Evolutionary conservation across 1,140 invertebrate genomes (phyloP).

Genomic region (Ectropis grisescens): DNA sequence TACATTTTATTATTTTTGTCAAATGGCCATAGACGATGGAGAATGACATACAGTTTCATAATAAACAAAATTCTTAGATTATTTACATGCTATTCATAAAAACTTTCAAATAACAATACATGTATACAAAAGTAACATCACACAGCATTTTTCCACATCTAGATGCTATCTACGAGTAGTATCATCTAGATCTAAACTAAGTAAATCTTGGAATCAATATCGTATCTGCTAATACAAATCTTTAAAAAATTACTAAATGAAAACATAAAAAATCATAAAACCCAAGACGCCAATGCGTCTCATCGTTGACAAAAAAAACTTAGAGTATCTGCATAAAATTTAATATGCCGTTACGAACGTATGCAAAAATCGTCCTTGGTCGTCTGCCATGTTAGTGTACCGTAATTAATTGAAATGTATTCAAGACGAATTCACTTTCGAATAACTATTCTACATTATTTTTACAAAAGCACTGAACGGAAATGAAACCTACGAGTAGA

Average conservation of each 20-base stretch:
- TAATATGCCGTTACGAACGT: constrained; percentile 27
- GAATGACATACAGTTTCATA: too few species aligned
- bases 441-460: constrained; percentile 37
- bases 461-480: constrained; percentile 34
- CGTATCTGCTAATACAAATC: not conserved
- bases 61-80: too few species aligned
- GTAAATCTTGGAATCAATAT: not conserved
- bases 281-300: too few species aligned
- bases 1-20: too few species aligned
- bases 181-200: too few species aligned
- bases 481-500: constrained; percentile 24
- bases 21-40: too few species aligned
- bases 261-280: constrained; percentile 9
- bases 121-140: too few species aligned
- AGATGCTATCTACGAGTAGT: too few species aligned
- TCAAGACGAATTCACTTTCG: constrained; percentile 28
- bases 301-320: too few species aligned
- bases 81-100: too few species aligned
- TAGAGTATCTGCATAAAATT: constrained; percentile 9
- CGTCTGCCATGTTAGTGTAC: constrained; percentile 21
- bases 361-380: constrained; percentile 58
- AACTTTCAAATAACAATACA: too few species aligned
- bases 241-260: not conserved
- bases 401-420: constrained; percentile 56
- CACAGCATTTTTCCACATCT: too few species aligned